Percentiles rank a stretch among this genome's conserved stretches.
Conservation (phyloP, 2,888 invertebrate genomes). For the Isoperla grammatica region DNA sequence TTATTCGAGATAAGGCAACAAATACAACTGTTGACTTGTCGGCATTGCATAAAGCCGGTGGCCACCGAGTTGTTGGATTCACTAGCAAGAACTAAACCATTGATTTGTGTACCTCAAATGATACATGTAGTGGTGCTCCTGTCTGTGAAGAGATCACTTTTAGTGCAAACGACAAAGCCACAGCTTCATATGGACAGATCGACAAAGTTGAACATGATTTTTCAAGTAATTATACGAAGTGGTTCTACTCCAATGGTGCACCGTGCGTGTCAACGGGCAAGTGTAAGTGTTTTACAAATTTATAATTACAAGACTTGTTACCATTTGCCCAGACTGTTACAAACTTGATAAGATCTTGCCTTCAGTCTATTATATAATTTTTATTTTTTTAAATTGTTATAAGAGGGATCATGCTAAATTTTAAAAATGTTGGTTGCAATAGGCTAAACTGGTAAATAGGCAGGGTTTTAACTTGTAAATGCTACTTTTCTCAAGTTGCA, state of each 20-base stretch:
- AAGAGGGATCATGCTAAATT: no score
- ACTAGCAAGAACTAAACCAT: not conserved
- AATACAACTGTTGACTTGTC: not conserved
- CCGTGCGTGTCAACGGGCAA: not conserved
- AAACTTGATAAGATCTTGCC: no score
- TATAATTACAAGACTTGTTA: no score
- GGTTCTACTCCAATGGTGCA: constrained; percentile 1
- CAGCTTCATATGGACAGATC: constrained; percentile 6
- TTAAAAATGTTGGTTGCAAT: no score
- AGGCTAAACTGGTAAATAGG: no score
- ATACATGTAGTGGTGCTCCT: constrained; percentile 2
- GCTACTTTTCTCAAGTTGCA: no score
- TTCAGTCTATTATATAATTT: no score
- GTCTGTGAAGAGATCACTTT: not conserved
- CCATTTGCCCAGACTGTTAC: no score
- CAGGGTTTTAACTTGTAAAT: no score
- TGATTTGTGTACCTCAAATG: constrained; percentile 9
- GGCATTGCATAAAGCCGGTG: not conserved
- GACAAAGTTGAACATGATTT: not conserved
- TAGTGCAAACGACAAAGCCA: not conserved
- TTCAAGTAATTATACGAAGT: not conserved
- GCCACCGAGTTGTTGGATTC: not conserved
- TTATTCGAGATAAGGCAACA: not conserved
- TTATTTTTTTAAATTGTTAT: no score
- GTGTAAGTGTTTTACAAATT: no score